phyloP scores from a whole-genome alignment of 1,140 invertebrate genomes.

The Euura lappo region DNA sequence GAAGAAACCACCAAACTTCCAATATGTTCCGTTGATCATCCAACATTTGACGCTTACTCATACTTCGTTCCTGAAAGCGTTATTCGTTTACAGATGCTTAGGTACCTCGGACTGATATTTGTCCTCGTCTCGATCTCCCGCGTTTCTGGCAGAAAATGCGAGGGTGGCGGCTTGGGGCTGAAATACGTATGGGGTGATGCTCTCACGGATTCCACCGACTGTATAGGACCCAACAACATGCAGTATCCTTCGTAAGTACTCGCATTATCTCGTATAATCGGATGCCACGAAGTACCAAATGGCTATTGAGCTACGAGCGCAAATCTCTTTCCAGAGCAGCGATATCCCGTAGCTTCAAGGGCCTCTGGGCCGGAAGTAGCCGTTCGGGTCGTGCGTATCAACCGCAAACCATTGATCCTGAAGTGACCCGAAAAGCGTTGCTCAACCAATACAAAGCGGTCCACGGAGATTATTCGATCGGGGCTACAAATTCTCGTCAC shows the following conservation, averaged over 20 bases:
- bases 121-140: slow-evolving; percentile 33
- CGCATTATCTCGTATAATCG: background rate
- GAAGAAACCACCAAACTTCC: background rate
- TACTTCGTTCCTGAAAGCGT: background rate
- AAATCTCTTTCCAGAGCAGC: slow-evolving; percentile 63
- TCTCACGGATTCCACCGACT: slow-evolving; percentile 74
- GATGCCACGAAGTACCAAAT: background rate
- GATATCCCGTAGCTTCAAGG: slow-evolving; percentile 69
- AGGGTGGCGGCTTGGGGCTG: slow-evolving; percentile 64
- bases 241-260: slow-evolving; percentile 79
- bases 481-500: slow-evolving; percentile 41
- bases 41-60: background rate
- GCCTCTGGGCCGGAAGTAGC: slow-evolving; percentile 64
- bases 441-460: slow-evolving; percentile 59
- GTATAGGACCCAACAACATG: slow-evolving; percentile 78
- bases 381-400: slow-evolving; percentile 66
- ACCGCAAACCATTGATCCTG: slow-evolving; percentile 70
- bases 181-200: slow-evolving; percentile 89
- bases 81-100: slow-evolving; percentile 45
- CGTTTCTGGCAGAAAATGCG: slow-evolving; percentile 58
- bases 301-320: too few species aligned
- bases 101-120: slow-evolving; percentile 39
- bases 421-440: slow-evolving; percentile 72
- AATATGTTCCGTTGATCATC: background rate
- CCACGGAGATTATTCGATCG: slow-evolving; percentile 51